Evolutionary conservation across 1,140 invertebrate species (phyloP), one percentile per base, ranked within the genome.

Genomic region (Helicoverpa armigera): DNA sequence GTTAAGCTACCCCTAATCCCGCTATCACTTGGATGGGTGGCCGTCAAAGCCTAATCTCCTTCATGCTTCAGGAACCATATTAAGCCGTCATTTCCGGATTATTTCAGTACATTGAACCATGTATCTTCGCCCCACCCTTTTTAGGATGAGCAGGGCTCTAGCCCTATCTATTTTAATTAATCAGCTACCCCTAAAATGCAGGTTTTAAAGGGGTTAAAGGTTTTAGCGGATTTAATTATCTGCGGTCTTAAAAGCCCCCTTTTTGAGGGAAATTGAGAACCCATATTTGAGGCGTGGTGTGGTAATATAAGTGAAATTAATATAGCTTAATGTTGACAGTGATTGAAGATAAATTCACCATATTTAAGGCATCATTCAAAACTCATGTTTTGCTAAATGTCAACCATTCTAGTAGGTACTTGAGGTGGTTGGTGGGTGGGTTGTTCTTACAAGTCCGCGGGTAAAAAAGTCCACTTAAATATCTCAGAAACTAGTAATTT

Each of bases 1-100:
- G 54, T 74, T 60, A 74, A 74, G 63, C 65, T 48, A 16, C 56
- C 13, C 35, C 14, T 74, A 74, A 74, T 74, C 54, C 72, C n/a
- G 12, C 16, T 35, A 48, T 74, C 56, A 74, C 29, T 35, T 58
- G 35, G 72, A 74, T 74, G 72, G 35, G 56, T 74, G 72, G 31
- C 13, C 18, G 69, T 43, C n/a, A n/a, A 48, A 23, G n/a, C n/a
- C 14, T 74, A 74, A 74, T 74, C 72, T 56, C 10, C 10, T 60
- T 69, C 65, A 69, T 69, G 54, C 23, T 58, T 43, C 35, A 48
- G 72, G 29, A 74, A 58, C n/a, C 72, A 60, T 18, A 51, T 60
- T 43, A 58, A 61, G 54, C 72, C 31, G 16, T 69, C 43, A 51
- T 69, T 69, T 69, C 65, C 65, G 65, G 65, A 13, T 69, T 50